Conservation (phyloP, 2,888 invertebrate genomes). For the Patella pellucida region DNA sequence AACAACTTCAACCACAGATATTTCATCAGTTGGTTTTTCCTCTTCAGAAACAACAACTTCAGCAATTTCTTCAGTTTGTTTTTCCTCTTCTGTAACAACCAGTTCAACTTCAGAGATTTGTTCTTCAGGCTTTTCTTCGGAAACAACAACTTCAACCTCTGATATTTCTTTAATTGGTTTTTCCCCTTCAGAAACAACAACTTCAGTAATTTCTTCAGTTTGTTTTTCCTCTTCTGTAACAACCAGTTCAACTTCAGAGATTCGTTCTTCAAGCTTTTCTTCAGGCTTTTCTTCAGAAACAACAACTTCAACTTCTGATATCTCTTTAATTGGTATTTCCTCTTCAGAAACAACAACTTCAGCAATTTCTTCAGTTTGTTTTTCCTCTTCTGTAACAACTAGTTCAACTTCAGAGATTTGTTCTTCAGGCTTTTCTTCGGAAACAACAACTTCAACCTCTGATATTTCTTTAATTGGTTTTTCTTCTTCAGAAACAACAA, state of each 20-base stretch:
- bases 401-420: slow-evolving; percentile 17
- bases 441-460: slow-evolving; percentile 2
- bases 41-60: slow-evolving; percentile 15
- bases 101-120: slow-evolving; percentile 22
- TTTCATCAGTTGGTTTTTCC: slow-evolving; percentile 8
- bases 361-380: slow-evolving; percentile 39
- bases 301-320: background rate
- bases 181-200: background rate
- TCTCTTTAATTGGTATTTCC: slow-evolving; percentile 18
- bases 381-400: background rate
- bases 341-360: slow-evolving; percentile 19
- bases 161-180: slow-evolving; percentile 6
- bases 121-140: slow-evolving; percentile 14
- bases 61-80: slow-evolving; percentile 19
- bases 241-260: slow-evolving; percentile 15
- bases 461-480: slow-evolving; percentile 18
- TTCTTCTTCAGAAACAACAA: slow-evolving; percentile 12
- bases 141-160: background rate
- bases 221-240: background rate
- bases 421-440: slow-evolving; percentile 11
- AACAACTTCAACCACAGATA: slow-evolving; percentile 4
- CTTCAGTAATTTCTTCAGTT: background rate
- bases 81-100: slow-evolving; percentile 9
- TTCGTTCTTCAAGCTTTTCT: slow-evolving; percentile 15
- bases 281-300: slow-evolving; percentile 11